phyloP scores from a whole-genome alignment of 2,797 vertebrate genomes.

The Xenopus petersii region DNA sequence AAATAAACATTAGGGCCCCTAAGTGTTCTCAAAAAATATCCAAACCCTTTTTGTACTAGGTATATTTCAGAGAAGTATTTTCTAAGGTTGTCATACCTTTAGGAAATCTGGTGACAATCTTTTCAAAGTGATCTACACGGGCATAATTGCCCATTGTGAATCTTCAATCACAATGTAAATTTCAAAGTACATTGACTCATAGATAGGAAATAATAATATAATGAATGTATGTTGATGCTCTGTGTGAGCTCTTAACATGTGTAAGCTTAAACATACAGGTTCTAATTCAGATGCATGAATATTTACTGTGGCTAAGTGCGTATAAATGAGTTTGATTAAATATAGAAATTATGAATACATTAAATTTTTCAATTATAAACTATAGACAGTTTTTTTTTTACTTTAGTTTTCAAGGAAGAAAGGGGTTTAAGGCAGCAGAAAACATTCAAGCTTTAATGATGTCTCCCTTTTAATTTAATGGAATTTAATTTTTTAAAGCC shows the following conservation, averaged over 20 bases:
- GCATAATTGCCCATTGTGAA: too few relatives aligned
- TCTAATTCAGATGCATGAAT: conserved; percentile 47
- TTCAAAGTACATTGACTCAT: not conserved
- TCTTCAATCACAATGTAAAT: too few relatives aligned
- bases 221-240: conserved; percentile 29
- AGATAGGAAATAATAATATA: conserved; percentile 3
- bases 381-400: conserved; percentile 43
- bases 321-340: conserved; percentile 42
- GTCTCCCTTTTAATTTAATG: conserved; percentile 16
- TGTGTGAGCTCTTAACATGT: not conserved
- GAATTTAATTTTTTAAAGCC: conserved; percentile 40
- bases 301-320: conserved; percentile 39
- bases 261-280: conserved; percentile 1
- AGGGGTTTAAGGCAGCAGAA: conserved; percentile 18
- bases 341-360: conserved; percentile 45
- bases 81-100: too few relatives aligned
- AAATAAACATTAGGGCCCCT: too few relatives aligned
- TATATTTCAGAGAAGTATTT: too few relatives aligned
- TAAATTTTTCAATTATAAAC: conserved; percentile 40
- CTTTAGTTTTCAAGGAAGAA: not conserved
- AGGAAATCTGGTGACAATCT: too few relatives aligned
- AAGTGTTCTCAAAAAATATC: too few relatives aligned
- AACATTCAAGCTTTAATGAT: conserved; percentile 26
- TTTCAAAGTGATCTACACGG: too few relatives aligned
- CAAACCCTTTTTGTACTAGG: too few relatives aligned